Conservation (phyloP, 2,113 vertebrate genomes). For the Cyrtonyx montezumae region DNA sequence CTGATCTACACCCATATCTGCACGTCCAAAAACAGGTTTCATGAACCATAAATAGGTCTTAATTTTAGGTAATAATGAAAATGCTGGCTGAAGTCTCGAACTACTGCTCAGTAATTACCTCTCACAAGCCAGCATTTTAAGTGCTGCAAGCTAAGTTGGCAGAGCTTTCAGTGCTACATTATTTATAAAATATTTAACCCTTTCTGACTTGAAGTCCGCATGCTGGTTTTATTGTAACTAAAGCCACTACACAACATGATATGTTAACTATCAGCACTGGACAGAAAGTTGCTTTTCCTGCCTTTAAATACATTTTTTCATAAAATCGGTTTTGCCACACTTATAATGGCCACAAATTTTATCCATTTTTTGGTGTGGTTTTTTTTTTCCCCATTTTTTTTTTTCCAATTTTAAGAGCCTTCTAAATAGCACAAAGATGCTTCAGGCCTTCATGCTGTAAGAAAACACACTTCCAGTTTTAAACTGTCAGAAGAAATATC, state of each 20-base stretch:
- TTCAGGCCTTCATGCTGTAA: not conserved
- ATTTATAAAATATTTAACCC: slow-evolving; percentile 9
- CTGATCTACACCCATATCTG: not conserved
- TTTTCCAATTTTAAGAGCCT: not conserved
- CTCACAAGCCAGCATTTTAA: not conserved
- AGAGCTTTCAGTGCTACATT: not conserved
- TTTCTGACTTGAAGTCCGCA: not conserved
- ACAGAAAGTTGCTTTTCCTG: not conserved
- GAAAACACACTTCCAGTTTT: not conserved
- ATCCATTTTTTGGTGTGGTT: not conserved
- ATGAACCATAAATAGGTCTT: not conserved
- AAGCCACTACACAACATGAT: not conserved
- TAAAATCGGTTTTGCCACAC: not conserved
- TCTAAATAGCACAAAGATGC: not conserved
- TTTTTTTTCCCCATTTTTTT: not conserved
- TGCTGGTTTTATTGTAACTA: not conserved
- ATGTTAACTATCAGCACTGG: not conserved
- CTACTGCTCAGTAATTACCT: not conserved
- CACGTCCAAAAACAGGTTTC: not conserved
- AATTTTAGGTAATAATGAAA: not conserved
- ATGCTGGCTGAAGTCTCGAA: not conserved
- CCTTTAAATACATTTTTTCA: not conserved
- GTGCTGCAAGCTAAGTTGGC: not conserved
- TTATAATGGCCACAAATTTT: not conserved
- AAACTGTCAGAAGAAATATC: not conserved